Evolutionary conservation across 1,140 invertebrate species (phyloP).

Genomic region (Brachionus calyciflorus): DNA sequence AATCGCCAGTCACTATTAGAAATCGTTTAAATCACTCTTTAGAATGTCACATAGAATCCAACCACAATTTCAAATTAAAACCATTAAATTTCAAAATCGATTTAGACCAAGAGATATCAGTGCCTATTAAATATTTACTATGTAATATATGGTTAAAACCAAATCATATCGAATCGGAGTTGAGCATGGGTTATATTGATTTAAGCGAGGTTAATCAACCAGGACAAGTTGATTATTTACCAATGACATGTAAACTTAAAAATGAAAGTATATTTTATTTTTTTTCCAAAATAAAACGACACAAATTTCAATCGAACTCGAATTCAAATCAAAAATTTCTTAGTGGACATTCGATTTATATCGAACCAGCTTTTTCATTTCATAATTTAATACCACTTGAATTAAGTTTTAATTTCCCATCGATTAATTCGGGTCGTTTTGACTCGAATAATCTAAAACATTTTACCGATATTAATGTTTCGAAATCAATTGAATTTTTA

Average conservation of each 20-base stretch:
- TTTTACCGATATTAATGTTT: constrained; percentile 20
- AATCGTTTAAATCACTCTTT: background rate
- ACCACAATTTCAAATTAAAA: too few species aligned
- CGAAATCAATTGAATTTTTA: background rate
- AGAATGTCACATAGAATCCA: background rate
- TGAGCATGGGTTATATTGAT: background rate
- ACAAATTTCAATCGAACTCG: constrained; percentile 4
- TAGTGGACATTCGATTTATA: constrained; percentile 12
- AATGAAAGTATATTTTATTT: constrained; percentile 4
- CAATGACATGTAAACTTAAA: background rate
- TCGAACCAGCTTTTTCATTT: constrained; percentile 33
- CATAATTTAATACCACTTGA: constrained; percentile 31
- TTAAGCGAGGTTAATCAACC: background rate
- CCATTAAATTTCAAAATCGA: background rate
- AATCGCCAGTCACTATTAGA: constrained; percentile 28
- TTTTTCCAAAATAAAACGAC: constrained; percentile 29
- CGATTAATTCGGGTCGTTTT: background rate
- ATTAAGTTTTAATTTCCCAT: background rate
- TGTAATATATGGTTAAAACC: background rate
- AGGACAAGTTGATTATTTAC: constrained; percentile 29
- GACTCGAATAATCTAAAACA: background rate
- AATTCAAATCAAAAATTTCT: background rate
- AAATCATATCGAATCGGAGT: background rate
- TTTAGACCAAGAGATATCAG: constrained; percentile 9
- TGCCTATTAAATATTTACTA: constrained; percentile 23